Base-by-base conservation (phyloP, 2,888 invertebrate genomes). In the Conistra vaccinii region DNA sequence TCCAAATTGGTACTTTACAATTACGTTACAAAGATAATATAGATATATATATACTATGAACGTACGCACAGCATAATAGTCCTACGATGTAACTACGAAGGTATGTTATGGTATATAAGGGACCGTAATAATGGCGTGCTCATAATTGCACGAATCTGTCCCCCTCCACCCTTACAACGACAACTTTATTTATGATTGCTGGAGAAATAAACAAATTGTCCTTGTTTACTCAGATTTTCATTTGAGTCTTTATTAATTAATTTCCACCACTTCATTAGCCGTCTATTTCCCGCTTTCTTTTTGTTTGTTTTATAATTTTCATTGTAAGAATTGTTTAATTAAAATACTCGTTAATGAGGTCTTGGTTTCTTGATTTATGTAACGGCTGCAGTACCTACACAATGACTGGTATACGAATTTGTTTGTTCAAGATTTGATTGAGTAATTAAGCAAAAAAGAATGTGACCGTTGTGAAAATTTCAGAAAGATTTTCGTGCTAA, bases 141-240 rank as follows among this genome's bases (percentile, higher is more conserved):
- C 7, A 62, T 57, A 51, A 67, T 63, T 67, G 14, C 23, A 62
- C 2, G 14, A 61, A 45, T 55, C 17, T 42, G 3, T 39, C 23
- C n/a, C 26, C 35, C 45, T 20, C 32, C 45, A 12, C n/a, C 23
- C 51, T 53, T 10, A 53, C 7, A 26, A 55, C 17, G 17, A 48
- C 75, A 45, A 48, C 57, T 63, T 80, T 65, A 67, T 80, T 80
- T 80, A 77, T 82, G 42, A 68, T 51, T 75, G 48, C 48, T 29
- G 57, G 45, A 35, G 53, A 86, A 84, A 84, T 85, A 88, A 89
- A 87, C 84, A 89, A 88, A 88, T 85, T 83, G 86, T 83, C 73
- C 66, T 70, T 84, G 84, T 88, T 88, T 85, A 76, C 80, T 79
- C 66, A 73, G 76, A 78, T 85, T 86, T 85, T 80, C 75, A 80